phyloP scores from a whole-genome alignment of 2,797 vertebrate genomes.

The Hirundo rustica region DNA sequence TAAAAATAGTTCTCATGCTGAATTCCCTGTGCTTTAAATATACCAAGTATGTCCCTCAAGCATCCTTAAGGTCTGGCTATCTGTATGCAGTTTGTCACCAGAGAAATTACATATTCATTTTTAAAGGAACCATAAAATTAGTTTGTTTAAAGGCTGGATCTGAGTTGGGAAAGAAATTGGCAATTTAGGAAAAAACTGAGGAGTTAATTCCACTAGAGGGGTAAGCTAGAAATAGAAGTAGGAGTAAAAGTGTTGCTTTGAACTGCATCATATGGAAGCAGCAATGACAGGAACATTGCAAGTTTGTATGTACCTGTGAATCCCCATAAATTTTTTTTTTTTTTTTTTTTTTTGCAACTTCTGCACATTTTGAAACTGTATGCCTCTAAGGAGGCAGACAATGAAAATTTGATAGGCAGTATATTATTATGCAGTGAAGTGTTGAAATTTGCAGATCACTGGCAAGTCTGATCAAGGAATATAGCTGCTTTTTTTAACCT shows the following conservation, averaged over 20 bases:
- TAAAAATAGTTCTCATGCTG: neutral
- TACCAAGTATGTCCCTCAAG: neutral
- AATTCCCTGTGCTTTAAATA: neutral
- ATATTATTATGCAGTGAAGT: neutral
- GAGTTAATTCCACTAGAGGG: neutral
- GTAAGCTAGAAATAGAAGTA: neutral
- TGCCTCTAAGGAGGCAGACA: neutral
- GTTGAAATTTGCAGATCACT: neutral
- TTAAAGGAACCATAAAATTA: neutral
- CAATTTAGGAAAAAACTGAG: neutral
- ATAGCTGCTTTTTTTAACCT: neutral
- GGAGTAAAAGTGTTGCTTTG: slow-evolving; percentile 35
- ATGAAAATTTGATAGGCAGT: neutral
- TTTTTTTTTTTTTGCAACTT: neutral
- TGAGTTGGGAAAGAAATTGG: neutral
- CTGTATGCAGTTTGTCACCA: neutral
- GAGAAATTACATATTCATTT: neutral
- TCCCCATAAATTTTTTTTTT: too few relatives aligned
- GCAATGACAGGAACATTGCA: neutral
- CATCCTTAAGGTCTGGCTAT: neutral
- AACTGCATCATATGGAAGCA: neutral
- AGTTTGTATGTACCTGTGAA: slow-evolving; percentile 26
- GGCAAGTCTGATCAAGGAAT: neutral
- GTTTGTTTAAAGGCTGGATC: neutral
- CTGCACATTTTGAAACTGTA: neutral